These are phyloP conservation scores for Dryas iulia DNA, from an alignment of 1,140 invertebrate genomes.

Conservation along the genomic window DNA sequence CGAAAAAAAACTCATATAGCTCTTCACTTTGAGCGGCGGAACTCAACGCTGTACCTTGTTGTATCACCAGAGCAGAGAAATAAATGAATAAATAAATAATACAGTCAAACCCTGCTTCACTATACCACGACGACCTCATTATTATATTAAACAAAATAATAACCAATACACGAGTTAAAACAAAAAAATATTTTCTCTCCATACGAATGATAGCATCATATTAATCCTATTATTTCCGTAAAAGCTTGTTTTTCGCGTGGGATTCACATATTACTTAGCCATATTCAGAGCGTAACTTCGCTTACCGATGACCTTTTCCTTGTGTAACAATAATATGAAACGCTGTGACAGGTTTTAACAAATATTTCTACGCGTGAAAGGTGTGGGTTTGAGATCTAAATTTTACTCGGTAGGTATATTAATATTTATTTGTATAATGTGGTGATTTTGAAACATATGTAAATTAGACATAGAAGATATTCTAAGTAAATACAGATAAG, in stretches of 20 bases:
- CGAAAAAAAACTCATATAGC: too few species aligned
- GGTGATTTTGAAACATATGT: too few species aligned
- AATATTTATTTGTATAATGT: too few species aligned
- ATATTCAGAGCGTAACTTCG: slow-evolving; percentile 1
- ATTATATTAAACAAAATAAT: too few species aligned
- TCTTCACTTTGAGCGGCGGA: too few species aligned
- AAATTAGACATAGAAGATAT: too few species aligned
- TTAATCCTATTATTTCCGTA: not conserved
- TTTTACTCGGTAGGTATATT: not conserved
- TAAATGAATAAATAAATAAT: too few species aligned
- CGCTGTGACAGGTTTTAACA: not conserved
- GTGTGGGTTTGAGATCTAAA: not conserved
- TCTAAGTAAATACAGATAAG: too few species aligned
- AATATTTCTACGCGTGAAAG: not conserved
- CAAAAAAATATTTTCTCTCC: not conserved
- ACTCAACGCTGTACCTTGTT: too few species aligned
- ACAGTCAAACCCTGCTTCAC: too few species aligned
- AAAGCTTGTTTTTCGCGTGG: not conserved
- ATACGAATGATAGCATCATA: not conserved
- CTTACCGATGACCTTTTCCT: not conserved
- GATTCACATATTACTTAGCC: not conserved
- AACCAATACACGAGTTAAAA: not conserved
- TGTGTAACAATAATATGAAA: not conserved
- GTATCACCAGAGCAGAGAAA: too few species aligned
- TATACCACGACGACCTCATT: too few species aligned